Base-by-base conservation (phyloP, 2,113 vertebrate species). In the Diglossa brunneiventris region DNA sequence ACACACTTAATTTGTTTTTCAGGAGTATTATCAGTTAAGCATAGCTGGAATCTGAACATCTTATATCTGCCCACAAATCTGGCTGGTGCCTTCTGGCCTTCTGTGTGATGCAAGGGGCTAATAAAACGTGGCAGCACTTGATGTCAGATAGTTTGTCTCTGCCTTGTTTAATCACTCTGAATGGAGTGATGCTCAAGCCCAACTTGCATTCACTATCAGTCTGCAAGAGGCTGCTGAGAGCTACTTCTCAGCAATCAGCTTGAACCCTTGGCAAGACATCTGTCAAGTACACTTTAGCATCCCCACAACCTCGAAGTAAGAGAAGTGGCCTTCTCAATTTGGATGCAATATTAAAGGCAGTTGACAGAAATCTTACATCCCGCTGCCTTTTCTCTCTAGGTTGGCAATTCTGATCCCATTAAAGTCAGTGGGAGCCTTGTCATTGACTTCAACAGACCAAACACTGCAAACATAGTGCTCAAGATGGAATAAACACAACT, bases 91-190 rank as follows among this genome's bases (percentile, higher is more conserved):
- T 87, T 75, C 82, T 90, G 91, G 75, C 74, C 72, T 88, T 68
- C 83, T 75, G 72, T 10, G 6, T 88, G 77, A 59, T 88, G 68
- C 31, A 80, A 58, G 52, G 68, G 72, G 50, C 92, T 94, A 97
- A 97, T 91, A 97, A 89, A 87, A 85, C 59, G 47, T 86, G 95
- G 95, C 95, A 97, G 85, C 2, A 1, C 79, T 90, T 95, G 92
- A 92, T 84, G 89, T 67, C 91, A 95, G 84, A 91, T 94, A 94
- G 95, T 95, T 96, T 92, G 83, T 89, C 91, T 95, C 94, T 96
- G 92, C 81, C 91, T 95, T 10, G 20, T 96, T 95, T 95, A 96
- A 96, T 97, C 90, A 96, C 73, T 91, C 88, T 35, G 58, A 95
- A 78, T 69, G 76, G 90, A 92, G 44, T 70, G 86, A 95, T 90